These are phyloP conservation scores for Trimorus sp. DNA, from an alignment of 2,888 invertebrate species.

Conservation along the genomic window DNA sequence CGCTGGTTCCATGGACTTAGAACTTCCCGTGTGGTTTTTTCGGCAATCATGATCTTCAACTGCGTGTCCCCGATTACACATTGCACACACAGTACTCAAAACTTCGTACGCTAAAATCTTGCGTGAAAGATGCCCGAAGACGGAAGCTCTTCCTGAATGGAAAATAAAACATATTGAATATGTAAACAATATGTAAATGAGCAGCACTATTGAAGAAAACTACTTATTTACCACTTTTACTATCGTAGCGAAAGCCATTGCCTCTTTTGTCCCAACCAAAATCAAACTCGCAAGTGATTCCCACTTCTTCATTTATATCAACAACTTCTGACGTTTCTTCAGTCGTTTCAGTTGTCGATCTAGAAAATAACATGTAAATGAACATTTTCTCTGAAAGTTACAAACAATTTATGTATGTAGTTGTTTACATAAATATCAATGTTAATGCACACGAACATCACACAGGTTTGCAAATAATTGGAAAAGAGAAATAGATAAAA, in stretches of 20 bases:
- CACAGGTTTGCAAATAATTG: no score
- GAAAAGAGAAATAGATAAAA: no score
- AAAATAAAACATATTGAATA: not conserved
- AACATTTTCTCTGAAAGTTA: no score
- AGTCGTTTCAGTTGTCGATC: not conserved
- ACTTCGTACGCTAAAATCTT: constrained; percentile 33
- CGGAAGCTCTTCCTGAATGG: constrained; percentile 40
- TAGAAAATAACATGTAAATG: no score
- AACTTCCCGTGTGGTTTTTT: constrained; percentile 27
- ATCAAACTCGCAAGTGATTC: constrained; percentile 22
- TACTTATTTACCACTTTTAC: constrained; percentile 25
- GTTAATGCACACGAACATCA: no score
- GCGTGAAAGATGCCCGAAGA: constrained; percentile 40
- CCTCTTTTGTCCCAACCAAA: constrained; percentile 49
- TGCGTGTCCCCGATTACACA: constrained; percentile 28
- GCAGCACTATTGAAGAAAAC: no score
- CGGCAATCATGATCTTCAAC: constrained; percentile 34
- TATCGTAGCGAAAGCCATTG: constrained; percentile 30
- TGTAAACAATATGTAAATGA: no score
- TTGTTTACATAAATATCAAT: no score
- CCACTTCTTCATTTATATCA: not conserved
- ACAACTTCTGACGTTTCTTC: not conserved
- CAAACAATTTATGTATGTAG: no score
- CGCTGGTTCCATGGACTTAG: constrained; percentile 56
- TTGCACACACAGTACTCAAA: constrained; percentile 11